A percentile compares a stretch with the other conserved stretches of the same genome.
These are phyloP conservation scores for Acanthaster planci DNA, from an alignment of 35 echinoderm and acorn worm genomes.

Conservation along the genomic window DNA sequence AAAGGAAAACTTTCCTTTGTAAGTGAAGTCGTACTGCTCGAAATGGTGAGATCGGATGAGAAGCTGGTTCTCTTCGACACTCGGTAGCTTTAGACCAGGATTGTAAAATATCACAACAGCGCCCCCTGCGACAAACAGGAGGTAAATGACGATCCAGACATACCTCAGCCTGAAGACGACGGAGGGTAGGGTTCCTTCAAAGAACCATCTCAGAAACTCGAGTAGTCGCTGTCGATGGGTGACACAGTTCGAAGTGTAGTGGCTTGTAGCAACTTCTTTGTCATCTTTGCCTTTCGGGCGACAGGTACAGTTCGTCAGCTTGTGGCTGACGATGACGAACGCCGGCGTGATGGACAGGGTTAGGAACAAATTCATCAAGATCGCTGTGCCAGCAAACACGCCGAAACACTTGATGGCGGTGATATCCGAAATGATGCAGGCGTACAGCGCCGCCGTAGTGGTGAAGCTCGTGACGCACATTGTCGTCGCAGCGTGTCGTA, in stretches of 20 bases:
- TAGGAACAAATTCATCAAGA: slow-evolving; percentile 65
- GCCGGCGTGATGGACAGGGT: slow-evolving; percentile 75
- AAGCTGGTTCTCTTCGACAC: slow-evolving; percentile 69
- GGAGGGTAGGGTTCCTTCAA: slow-evolving; percentile 55
- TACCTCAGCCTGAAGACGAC: slow-evolving; percentile 70
- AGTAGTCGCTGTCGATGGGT: background rate
- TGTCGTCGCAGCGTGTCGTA: slow-evolving; percentile 57
- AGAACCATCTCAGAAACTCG: slow-evolving; percentile 11
- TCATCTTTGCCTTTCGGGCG: too few relatives aligned
- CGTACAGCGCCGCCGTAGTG: slow-evolving; percentile 60
- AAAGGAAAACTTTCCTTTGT: slow-evolving; percentile 56
- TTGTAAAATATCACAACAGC: slow-evolving; percentile 50
- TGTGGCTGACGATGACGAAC: slow-evolving; percentile 56
- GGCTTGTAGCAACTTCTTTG: background rate
- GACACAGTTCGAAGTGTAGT: too few relatives aligned
- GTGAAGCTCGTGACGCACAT: slow-evolving; percentile 86
- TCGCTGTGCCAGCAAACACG: slow-evolving; percentile 64
- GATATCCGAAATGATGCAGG: slow-evolving; percentile 55
- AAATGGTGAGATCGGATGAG: slow-evolving; percentile 59
- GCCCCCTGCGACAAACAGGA: slow-evolving; percentile 56
- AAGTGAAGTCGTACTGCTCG: slow-evolving; percentile 80
- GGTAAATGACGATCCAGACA: slow-evolving; percentile 55
- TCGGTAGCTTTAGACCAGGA: slow-evolving; percentile 53
- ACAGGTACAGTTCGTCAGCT: background rate
- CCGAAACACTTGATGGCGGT: slow-evolving; percentile 73